Evolutionary conservation across 2,113 vertebrate species (phyloP), one percentile per base, ranked within the genome.

Genomic region (Cheirogaleus medius): DNA sequence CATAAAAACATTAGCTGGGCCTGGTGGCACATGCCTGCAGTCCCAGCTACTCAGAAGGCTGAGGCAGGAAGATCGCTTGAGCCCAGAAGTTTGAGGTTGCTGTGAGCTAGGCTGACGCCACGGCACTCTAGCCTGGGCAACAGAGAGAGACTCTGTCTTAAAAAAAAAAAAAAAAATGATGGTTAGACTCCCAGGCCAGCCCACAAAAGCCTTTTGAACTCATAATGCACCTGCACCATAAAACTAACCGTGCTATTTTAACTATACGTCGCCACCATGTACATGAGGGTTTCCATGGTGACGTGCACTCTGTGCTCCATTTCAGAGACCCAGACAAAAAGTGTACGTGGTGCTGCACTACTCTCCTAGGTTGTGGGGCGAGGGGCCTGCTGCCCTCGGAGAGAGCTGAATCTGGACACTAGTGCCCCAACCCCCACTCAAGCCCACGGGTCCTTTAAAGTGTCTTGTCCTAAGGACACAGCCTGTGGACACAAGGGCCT

Each of bases 191-290:
- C 82, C 34, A 66, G 88, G 71, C 77, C 60, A 85, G 81, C 81
- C 85, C 88, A 68, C 71, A 90, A 91, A 96, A 85, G 92, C 80
- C 80, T 92, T 87, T 39, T 92, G 80, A 96, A 96, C 82, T 49
- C 49, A 56, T 17, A 78, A 9, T 7, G n/a, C 49, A 90, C 84
- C 95, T 85, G 32, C 13, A 58, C 44, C 77, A 60, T 13, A 68
- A 69, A 90, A 85, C 64, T 12, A 69, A 90, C 17, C 11, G 47
- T 58, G 94, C 85, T 68, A 49, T 88, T 90, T 95, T 85, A 94
- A 96, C 64, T 34, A 52, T 21, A 71, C 1, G 1, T 0, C n/a
- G 84, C 84, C 84, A 84, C 58, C 58, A 84, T 52, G 44, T 83
- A 69, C 37, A 12, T 34, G 81, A 76, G 5, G 64, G 92, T 94